Conservation (phyloP, 2,113 vertebrate species). For the Macrotus californicus region DNA sequence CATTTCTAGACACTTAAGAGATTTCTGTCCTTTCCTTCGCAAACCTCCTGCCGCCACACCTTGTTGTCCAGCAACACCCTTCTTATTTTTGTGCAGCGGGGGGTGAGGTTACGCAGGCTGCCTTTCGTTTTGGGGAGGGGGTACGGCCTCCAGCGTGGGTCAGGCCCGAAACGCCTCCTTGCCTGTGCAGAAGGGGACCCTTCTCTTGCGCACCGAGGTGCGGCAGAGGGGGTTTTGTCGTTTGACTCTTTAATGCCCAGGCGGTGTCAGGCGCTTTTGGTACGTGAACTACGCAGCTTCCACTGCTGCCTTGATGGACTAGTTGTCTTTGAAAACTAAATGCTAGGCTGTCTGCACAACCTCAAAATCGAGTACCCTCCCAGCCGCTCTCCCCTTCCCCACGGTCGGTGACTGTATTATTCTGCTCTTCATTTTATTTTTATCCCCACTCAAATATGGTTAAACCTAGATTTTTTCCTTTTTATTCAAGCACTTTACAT, state of each 20-base stretch:
- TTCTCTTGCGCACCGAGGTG: not conserved
- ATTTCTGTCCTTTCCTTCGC: not conserved
- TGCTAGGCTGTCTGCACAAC: not conserved
- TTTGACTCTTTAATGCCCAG: not conserved
- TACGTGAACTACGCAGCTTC: not conserved
- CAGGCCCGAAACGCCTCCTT: not conserved
- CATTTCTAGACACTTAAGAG: not conserved
- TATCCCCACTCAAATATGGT: not conserved
- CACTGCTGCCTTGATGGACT: not conserved
- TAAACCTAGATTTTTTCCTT: conserved; percentile 20
- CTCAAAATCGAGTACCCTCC: not conserved
- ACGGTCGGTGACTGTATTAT: not conserved
- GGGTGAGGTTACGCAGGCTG: not conserved
- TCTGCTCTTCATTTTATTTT: not conserved
- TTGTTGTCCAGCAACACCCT: not conserved
- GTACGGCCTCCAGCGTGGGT: not conserved
- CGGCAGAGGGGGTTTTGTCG: not conserved
- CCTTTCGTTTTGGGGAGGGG: not conserved
- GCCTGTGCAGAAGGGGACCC: not conserved
- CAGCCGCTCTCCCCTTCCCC: not conserved
- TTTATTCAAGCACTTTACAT: not conserved
- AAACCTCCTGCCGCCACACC: not conserved
- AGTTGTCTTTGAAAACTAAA: not conserved
- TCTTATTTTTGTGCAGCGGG: not conserved
- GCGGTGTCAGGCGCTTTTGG: not conserved